These are phyloP conservation scores for Aulostomus chinensis DNA, from an alignment of 2,797 vertebrate genomes.

Conservation along the genomic window DNA sequence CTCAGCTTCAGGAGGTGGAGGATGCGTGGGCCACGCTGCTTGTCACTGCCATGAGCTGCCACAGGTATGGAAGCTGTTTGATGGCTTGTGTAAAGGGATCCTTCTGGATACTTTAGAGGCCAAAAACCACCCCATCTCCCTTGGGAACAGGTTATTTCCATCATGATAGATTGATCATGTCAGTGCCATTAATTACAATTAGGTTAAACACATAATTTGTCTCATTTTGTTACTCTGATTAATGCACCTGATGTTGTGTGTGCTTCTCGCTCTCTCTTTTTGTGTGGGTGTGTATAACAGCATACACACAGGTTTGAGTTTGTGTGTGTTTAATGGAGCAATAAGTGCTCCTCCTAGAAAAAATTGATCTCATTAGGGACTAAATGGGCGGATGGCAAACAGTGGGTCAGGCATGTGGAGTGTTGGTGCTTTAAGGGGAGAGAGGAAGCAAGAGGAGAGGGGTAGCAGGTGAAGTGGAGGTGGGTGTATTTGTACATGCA, in stretches of 20 bases:
- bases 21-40: constrained; percentile 88
- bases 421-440: constrained; percentile 59
- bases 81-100: too few relatives aligned
- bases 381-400: constrained; percentile 69
- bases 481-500: constrained; percentile 41
- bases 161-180: constrained; percentile 47
- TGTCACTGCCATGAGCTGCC: constrained; percentile 85
- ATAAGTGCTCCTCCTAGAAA: constrained; percentile 59
- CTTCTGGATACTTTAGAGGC: constrained; percentile 27
- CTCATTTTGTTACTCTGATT: constrained; percentile 61
- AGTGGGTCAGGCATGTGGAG: constrained; percentile 58
- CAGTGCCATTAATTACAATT: constrained; percentile 65
- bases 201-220: constrained; percentile 70
- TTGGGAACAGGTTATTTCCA: constrained; percentile 38
- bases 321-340: constrained; percentile 63
- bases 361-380: constrained; percentile 72
- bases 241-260: too few relatives aligned
- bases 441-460: constrained; percentile 53
- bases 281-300: constrained; percentile 4
- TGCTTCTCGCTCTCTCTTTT: constrained; percentile 13
- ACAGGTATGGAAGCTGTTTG: constrained; percentile 78
- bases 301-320: constrained; percentile 5
- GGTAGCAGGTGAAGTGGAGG: constrained; percentile 55
- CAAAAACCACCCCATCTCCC: constrained; percentile 21
- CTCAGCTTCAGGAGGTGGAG: constrained; percentile 87